phyloP scores from a whole-genome alignment of 1,140 invertebrate genomes.

The Pseudobourletiella spinata region DNA sequence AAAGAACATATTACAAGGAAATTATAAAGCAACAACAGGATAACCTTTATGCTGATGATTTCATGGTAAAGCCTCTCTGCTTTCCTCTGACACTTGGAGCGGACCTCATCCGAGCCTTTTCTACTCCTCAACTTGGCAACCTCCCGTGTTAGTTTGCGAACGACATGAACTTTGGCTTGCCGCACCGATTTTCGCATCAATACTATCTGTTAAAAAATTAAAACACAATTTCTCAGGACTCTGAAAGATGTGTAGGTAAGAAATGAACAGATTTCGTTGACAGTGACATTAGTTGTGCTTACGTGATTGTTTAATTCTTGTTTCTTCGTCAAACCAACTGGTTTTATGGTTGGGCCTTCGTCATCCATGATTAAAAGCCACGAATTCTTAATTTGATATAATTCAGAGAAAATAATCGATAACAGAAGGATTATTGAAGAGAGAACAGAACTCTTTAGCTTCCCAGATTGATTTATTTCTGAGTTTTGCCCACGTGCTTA shows the following conservation, averaged over 20 bases:
- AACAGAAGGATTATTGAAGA: no score
- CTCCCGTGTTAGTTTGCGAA: conserved; percentile 29
- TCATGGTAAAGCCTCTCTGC: conserved; percentile 24
- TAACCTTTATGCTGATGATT: conserved; percentile 27
- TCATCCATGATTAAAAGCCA: no score
- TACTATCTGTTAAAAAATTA: conserved; percentile 14
- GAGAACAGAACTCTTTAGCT: no score
- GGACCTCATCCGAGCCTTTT: conserved; percentile 25
- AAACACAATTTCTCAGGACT: neutral
- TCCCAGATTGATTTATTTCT: no score
- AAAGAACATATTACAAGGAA: neutral
- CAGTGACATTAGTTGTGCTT: conserved; percentile 14
- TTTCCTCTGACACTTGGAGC: conserved; percentile 23
- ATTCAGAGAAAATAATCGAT: no score
- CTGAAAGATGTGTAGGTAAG: neutral
- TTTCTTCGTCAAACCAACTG: conserved; percentile 25
- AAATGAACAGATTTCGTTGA: neutral
- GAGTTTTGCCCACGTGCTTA: no score
- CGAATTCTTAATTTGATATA: no score
- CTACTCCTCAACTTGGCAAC: conserved; percentile 12
- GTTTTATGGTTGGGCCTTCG: no score
- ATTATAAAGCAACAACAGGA: neutral
- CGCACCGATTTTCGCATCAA: conserved; percentile 25
- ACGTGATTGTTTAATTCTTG: conserved; percentile 35
- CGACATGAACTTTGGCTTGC: conserved; percentile 24